Percentiles rank a stretch among this genome's conserved stretches.
These are phyloP conservation scores for Ormyrus nitidulus DNA, from an alignment of 2,888 invertebrate genomes.

Conservation along the genomic window DNA sequence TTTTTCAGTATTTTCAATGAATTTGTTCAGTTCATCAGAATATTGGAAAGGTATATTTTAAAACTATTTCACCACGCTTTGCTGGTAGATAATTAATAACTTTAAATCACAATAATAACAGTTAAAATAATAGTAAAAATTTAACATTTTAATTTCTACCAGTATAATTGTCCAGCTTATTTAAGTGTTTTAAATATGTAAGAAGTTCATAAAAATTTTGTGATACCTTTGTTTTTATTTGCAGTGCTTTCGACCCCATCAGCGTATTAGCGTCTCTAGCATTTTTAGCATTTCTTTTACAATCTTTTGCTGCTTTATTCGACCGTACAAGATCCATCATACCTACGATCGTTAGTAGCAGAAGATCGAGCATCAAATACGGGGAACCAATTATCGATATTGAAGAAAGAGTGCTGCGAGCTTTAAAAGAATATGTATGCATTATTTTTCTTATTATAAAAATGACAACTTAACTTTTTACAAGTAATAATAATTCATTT, in stretches of 20 bases:
- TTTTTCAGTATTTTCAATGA: no score
- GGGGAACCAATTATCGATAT: conserved; percentile 60
- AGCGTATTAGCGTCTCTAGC: conserved; percentile 73
- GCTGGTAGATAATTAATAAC: background rate
- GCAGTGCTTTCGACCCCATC: conserved; percentile 73
- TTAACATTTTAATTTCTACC: no score
- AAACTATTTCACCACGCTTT: background rate
- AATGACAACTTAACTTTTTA: background rate
- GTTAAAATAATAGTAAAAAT: no score
- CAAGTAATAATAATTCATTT: conserved; percentile 30
- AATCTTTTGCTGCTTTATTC: conserved; percentile 71
- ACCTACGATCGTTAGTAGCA: conserved; percentile 67
- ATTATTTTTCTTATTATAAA: conserved; percentile 15
- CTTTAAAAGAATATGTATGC: conserved; percentile 71
- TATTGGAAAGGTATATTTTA: background rate
- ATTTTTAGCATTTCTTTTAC: conserved; percentile 74
- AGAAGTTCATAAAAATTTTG: background rate
- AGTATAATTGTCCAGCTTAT: background rate
- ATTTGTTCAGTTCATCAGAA: background rate
- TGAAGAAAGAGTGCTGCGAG: conserved; percentile 64
- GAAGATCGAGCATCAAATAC: conserved; percentile 57
- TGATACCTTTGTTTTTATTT: conserved; percentile 36
- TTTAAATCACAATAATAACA: conserved; percentile 8
- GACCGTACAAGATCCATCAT: conserved; percentile 70
- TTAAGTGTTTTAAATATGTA: conserved; percentile 20